Base-by-base conservation (phyloP, 2,797 vertebrate species). In the Loriculus beryllinus region DNA sequence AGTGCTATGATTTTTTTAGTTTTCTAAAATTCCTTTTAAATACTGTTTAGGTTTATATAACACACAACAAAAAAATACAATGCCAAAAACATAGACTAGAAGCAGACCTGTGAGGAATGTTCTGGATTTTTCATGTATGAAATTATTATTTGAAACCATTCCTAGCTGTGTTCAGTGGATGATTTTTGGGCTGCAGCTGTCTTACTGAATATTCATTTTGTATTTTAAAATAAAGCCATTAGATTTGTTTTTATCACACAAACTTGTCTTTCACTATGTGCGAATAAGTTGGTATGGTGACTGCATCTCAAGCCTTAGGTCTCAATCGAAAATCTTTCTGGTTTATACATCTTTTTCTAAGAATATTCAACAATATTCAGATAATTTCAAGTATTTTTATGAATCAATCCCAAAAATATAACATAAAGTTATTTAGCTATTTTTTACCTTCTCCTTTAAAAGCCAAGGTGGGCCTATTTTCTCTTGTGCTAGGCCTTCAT, bases 201-300 rank as follows among this genome's bases (percentile, higher is more conserved):
- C 49, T 93, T 75, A 26, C 33, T 93, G 74, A 92, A 88, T 94
- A 86, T 88, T 94, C 78, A 86, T 95, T 83, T 62, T 35, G 4
- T 84, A 72, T 88, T 93, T 94, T 80, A 92, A 94, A 95, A 95
- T 95, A 93, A 86, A 92, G 60, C 48, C 43, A 52, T 88, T 94
- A 71, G 45, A 45, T 92, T 86, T 90, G 92, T 84, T 94, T 86
- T 76, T 37, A 35, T 92, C 71, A 62, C 23, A 57, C 35, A 80
- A 64, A 82, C 48, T 85, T 90, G 70, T 70, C 70, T 91, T 91
- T 88, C 22, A 33, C 2, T 51, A 22, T 52, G 33, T 84, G 51
- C 64, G 82, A 82, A 64, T 95, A 75, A 82, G 60, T 74, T 86
- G 81, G 22, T 56, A 28, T 22, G 28, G 49, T 85, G 64, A 62